Base-by-base conservation (phyloP, 1,140 invertebrate genomes). In the Megalopta genalis region DNA sequence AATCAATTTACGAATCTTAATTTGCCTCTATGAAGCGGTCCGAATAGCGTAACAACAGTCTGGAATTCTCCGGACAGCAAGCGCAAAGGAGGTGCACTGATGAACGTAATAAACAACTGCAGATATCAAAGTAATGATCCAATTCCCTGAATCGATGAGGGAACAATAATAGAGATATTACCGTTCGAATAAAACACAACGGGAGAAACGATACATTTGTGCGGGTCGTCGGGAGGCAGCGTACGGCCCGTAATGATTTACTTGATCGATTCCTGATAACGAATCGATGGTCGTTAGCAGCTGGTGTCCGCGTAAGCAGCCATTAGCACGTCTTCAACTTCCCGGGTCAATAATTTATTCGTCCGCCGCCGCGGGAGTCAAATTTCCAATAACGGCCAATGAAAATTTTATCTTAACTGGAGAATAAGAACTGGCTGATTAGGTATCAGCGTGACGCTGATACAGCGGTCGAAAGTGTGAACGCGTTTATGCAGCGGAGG, bases 381-480 rank as follows among this genome's bases (percentile, higher is more conserved):
- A 37, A 60, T 39, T 37, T 18, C 52, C 37, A 59, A 60, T 23
- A 39, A 52, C 23, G 21, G 8, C 18, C 27, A 37, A 73, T 73
- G 46, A 67, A 76, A 76, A 39, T 76, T 76, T n/a, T 54, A 27
- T 67, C 49, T 18, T 14, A 42, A 14, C 64, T 14, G 37, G 12
- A 23, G 64, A 54, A 57, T 75, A 67, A 64, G 63, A 73, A 63
- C 71, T 12, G 64, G 14, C 10, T 1, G 49, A 75, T 75, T 59
- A 75, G 18, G 46, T 25, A 63, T 27, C 63, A 27, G 18, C 27
- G 16, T 1, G 16, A 18, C 16, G 37, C 42, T 12, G 52, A 67
- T 42, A 67, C 49, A 21, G 16, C 42, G 18, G 49, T 18, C 25
- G 73, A 59, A 59, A 59, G 63, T 57, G 64, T 67, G 49, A 75